phyloP scores from a whole-genome alignment of 2,888 invertebrate genomes.

The Acronicta leporina region DNA sequence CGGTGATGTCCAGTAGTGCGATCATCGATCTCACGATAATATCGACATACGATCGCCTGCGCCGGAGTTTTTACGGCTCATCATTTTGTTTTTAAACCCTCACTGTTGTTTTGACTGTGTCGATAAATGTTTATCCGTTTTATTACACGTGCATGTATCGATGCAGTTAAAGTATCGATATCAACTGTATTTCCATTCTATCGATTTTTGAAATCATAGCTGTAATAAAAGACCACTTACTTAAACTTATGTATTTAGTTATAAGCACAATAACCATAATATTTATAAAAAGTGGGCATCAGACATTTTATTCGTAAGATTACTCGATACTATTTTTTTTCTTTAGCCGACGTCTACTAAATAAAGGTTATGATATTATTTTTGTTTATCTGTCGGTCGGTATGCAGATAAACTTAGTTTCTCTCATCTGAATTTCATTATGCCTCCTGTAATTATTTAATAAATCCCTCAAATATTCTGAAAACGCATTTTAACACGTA shows the following conservation, averaged over 20 bases:
- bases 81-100: constrained; percentile 53
- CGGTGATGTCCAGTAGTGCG: constrained; percentile 59
- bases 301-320: not conserved
- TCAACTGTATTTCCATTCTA: constrained; percentile 30
- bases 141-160: constrained; percentile 40
- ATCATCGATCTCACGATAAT: constrained; percentile 52
- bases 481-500: no score
- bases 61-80: constrained; percentile 53
- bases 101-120: constrained; percentile 51
- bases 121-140: constrained; percentile 50
- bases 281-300: constrained; percentile 2
- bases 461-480: no score
- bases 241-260: constrained; percentile 16
- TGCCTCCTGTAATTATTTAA: no score
- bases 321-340: no score
- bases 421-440: no score
- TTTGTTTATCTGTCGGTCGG: no score
- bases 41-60: constrained; percentile 53
- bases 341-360: no score
- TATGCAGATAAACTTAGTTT: no score
- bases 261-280: constrained; percentile 21
- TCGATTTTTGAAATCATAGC: constrained; percentile 36
- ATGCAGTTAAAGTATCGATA: constrained; percentile 42
- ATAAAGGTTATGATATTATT: no score
- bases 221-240: constrained; percentile 42